A percentile compares a stretch with the other conserved stretches of the same genome.
Evolutionary conservation across 1,140 invertebrate genomes (phyloP).

Genomic region (Meloidogyne chitwoodi): DNA sequence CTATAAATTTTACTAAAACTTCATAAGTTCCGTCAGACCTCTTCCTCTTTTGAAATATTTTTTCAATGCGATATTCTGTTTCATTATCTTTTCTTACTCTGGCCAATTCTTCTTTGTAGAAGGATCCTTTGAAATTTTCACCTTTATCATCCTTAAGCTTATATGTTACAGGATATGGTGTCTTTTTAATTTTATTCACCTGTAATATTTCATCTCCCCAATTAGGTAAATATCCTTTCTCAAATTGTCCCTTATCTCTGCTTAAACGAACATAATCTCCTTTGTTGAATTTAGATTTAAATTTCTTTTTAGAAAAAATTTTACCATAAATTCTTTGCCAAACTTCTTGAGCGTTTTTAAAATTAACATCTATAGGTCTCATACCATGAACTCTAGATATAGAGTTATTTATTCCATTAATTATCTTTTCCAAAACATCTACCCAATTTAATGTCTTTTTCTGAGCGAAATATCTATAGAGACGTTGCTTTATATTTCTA

Average conservation of each 20-base stretch:
- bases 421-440: slow-evolving; percentile 23
- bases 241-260: background rate
- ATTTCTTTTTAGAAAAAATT: background rate
- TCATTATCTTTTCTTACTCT: background rate
- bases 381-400: background rate
- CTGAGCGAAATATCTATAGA: slow-evolving; percentile 36
- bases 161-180: background rate
- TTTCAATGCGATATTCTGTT: background rate
- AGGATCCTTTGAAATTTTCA: no score
- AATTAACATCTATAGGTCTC: slow-evolving; percentile 8
- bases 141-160: background rate
- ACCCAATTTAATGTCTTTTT: no score
- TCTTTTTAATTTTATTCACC: background rate
- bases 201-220: slow-evolving; percentile 10
- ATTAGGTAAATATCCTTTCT: no score
- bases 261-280: background rate
- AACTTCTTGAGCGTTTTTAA: background rate
- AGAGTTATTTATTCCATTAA: background rate
- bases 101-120: background rate
- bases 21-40: background rate
- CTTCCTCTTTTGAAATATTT: background rate
- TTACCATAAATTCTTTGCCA: slow-evolving; percentile 4
- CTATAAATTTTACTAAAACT: background rate
- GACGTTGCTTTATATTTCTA: slow-evolving; percentile 27
- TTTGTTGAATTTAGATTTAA: background rate